A percentile compares a stretch with the other conserved stretches of the same genome.
These are phyloP conservation scores for Rhinoptilus africanus DNA, from an alignment of 2,113 vertebrate genomes.

Conservation along the genomic window DNA sequence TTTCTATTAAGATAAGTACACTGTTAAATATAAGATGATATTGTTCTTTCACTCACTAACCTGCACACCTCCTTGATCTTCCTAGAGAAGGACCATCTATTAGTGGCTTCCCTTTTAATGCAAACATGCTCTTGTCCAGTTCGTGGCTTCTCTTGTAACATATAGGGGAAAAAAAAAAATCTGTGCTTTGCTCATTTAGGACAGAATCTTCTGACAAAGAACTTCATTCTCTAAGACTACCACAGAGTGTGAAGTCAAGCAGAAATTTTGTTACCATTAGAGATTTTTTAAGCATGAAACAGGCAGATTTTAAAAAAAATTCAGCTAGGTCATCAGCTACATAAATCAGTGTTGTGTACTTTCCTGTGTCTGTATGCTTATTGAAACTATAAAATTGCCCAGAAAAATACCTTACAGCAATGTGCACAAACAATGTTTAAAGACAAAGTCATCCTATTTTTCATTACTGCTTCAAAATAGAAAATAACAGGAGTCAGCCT, in stretches of 20 bases:
- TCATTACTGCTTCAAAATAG: neutral
- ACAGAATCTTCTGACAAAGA: neutral
- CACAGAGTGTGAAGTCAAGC: neutral
- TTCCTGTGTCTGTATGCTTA: neutral
- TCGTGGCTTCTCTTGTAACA: neutral
- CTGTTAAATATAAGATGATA: neutral
- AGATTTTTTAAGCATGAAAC: neutral
- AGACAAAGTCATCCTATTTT: neutral
- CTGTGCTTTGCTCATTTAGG: neutral
- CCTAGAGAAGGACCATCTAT: neutral
- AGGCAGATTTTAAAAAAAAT: neutral
- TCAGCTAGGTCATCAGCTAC: neutral
- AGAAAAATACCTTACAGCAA: neutral
- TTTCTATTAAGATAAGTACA: neutral
- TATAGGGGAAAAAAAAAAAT: accelerated
- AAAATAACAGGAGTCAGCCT: neutral
- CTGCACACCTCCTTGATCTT: neutral
- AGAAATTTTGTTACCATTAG: neutral
- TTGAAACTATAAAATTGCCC: neutral
- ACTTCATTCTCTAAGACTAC: neutral
- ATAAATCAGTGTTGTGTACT: neutral
- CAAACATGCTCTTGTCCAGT: neutral
- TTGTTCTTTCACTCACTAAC: neutral
- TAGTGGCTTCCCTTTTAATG: neutral
- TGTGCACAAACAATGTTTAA: neutral